Percentiles rank a stretch among this genome's conserved stretches.
Evolutionary conservation across 2,797 vertebrate species (phyloP).

Genomic region (Morelia viridis): DNA sequence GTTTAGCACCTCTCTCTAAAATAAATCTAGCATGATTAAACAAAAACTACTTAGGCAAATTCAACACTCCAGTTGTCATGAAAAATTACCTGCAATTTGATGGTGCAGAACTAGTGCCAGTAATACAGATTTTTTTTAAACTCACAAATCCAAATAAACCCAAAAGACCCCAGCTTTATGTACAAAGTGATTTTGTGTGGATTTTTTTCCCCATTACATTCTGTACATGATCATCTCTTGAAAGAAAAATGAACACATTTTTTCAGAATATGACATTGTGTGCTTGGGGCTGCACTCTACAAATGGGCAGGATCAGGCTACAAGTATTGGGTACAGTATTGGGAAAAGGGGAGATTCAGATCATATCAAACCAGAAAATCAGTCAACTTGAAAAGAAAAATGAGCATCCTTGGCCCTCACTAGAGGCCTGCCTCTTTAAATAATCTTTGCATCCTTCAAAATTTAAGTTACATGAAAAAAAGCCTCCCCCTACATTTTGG

Average conservation of each 20-base stretch:
- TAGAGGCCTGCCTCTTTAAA: background rate
- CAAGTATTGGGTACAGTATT: background rate
- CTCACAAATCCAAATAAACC: background rate
- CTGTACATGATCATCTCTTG: background rate
- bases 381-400: background rate
- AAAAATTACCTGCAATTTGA: background rate
- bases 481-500: background rate
- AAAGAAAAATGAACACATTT: too few species aligned
- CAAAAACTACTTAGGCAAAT: background rate
- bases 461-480: background rate
- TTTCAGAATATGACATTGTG: background rate
- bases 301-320: background rate
- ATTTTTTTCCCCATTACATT: background rate
- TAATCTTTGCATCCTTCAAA: background rate
- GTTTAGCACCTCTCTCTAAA: background rate
- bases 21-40: background rate
- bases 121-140: background rate
- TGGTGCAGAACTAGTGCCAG: background rate
- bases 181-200: background rate
- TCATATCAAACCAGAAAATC: background rate
- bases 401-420: background rate
- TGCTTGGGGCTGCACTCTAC: background rate
- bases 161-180: background rate
- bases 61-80: background rate
- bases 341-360: background rate